Percentiles rank a stretch among this genome's conserved stretches.
Evolutionary conservation across 2,113 vertebrate genomes (phyloP).

Genomic region (Mesocricetus auratus): DNA sequence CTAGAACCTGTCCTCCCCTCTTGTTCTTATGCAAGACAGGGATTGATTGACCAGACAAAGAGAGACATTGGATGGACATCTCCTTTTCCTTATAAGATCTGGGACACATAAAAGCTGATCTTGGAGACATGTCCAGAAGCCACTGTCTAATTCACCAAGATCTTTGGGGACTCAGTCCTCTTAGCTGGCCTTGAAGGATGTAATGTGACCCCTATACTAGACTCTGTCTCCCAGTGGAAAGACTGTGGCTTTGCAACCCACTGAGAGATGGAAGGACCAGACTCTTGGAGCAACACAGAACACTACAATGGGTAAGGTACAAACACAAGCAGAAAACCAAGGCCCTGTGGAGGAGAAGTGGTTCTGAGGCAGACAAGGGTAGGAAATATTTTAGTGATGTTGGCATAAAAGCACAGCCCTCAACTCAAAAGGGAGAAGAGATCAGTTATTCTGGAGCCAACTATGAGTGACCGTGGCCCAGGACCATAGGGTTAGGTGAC

Average conservation of each 20-base stretch:
- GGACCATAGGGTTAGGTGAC: background rate
- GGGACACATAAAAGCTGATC: background rate
- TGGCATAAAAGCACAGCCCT: background rate
- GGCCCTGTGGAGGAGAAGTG: background rate
- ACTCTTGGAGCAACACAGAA: background rate
- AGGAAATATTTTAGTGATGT: background rate
- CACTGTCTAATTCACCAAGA: background rate
- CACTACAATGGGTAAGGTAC: background rate
- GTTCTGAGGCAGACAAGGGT: background rate
- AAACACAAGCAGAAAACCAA: background rate
- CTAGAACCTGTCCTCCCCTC: background rate
- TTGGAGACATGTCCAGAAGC: background rate
- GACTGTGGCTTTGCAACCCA: background rate
- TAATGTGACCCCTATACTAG: background rate
- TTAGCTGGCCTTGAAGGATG: background rate
- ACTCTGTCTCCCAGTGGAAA: background rate
- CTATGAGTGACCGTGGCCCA: background rate
- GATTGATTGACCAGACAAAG: background rate
- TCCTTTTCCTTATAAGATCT: background rate
- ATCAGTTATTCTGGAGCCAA: background rate
- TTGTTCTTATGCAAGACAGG: too few relatives aligned
- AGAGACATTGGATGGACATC: too few relatives aligned
- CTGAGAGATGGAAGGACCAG: background rate
- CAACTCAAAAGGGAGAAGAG: background rate
- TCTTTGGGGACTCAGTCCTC: background rate